Evolutionary conservation across 2,888 invertebrate species (phyloP).

Genomic region (Coelopa pilipes): DNA sequence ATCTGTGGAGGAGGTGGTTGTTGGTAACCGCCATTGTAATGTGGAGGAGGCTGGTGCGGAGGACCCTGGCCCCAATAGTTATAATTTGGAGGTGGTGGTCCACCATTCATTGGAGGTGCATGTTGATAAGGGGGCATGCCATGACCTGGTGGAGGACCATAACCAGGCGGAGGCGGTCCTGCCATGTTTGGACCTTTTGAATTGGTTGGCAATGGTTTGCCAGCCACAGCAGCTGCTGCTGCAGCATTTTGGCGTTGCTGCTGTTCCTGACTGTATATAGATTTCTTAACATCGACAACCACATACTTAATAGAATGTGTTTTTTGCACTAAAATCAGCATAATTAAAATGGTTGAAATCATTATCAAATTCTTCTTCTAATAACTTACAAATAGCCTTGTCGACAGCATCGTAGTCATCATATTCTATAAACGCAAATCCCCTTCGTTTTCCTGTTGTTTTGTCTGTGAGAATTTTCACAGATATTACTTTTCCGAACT

Average conservation of each 20-base stretch:
- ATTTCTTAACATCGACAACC: constrained; percentile 91
- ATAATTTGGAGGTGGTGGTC: constrained; percentile 56
- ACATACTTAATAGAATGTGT: constrained; percentile 86
- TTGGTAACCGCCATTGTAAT: constrained; percentile 48
- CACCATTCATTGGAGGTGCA: constrained; percentile 53
- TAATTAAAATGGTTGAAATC: neutral
- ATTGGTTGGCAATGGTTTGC: neutral
- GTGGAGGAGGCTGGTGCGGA: constrained; percentile 48
- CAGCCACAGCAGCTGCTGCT: neutral
- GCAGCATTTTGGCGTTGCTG: constrained; percentile 37
- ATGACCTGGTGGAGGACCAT: constrained; percentile 66
- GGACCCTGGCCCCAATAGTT: constrained; percentile 59
- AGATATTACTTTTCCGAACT: constrained; percentile 83
- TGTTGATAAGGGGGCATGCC: constrained; percentile 58
- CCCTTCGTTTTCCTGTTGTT: constrained; percentile 91
- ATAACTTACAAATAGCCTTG: constrained; percentile 86
- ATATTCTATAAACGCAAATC: constrained; percentile 96
- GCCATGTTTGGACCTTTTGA: neutral
- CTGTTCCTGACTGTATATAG: constrained; percentile 71
- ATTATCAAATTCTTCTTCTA: neutral
- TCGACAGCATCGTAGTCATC: constrained; percentile 98
- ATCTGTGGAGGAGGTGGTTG: constrained; percentile 66
- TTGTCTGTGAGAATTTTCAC: constrained; percentile 92
- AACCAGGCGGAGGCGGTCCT: constrained; percentile 59
- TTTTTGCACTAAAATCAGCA: constrained; percentile 72